Percentiles rank a stretch among this genome's conserved stretches.
Conservation (phyloP, 2,888 invertebrate genomes). For the Lepidonotus clava region DNA sequence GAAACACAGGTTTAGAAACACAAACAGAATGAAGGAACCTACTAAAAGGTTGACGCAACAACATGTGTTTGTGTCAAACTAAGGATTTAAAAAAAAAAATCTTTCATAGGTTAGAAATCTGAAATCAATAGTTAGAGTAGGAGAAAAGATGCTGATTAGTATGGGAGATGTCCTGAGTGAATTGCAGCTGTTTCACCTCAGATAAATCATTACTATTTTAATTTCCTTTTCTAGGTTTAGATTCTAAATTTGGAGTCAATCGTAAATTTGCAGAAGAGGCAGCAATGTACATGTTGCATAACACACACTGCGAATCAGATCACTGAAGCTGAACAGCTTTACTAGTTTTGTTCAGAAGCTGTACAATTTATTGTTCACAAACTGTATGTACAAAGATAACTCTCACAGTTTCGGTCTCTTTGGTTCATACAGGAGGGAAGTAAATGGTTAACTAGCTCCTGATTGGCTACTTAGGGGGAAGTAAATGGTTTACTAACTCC, state of each 20-base stretch:
- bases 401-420: too few species aligned
- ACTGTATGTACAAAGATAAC: too few species aligned
- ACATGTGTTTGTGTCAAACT: background rate
- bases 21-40: background rate
- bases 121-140: background rate
- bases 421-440: too few species aligned
- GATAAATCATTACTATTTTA: background rate
- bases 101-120: background rate
- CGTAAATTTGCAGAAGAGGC: conserved; percentile 35
- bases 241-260: background rate
- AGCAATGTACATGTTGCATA: conserved; percentile 2
- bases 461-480: too few species aligned
- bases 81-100: background rate
- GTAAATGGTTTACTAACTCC: background rate
- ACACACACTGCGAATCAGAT: background rate
- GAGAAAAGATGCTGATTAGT: background rate
- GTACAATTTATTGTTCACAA: too few species aligned
- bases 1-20: background rate
- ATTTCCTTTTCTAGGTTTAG: background rate
- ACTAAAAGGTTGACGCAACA: background rate
- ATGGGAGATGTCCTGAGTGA: background rate
- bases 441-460: too few species aligned
- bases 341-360: too few species aligned
- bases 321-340: background rate
- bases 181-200: background rate